Base-by-base conservation (phyloP, 37 sponge, comb jelly and placozoan species). In the Petrosia ficiformis region DNA sequence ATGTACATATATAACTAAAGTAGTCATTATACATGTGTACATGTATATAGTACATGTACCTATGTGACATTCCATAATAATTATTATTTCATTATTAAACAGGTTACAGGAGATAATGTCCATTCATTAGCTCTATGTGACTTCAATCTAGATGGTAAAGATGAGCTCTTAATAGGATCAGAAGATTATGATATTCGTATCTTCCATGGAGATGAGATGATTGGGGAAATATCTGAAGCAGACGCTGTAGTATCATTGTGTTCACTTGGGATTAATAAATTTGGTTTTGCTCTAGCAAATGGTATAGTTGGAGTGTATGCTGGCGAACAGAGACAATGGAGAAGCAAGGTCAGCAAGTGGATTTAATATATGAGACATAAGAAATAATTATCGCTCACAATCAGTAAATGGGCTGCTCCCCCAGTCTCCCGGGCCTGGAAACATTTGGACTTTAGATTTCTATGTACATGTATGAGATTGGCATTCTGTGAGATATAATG, bases 61-160 rank as follows among this genome's bases (percentile, higher is more conserved):
- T 48, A 48, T 48, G 54, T 48, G 24, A 65, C 67, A 65, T 68
- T 25, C 35, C 70, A 16, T 29, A 65, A 19, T n/a, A 25, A 10
- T 30, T 19, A 41, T 44, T 16, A n/a, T n/a, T 6, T 2, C 26
- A 16, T 35, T n/a, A 21, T n/a, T 52, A n/a, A 36, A 4, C 76
- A 92, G 92, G 92, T 96, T 35, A 97, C 98, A 28, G 98, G 98
- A 10, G 98, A 97, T 52, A 97, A 94, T 83, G 98, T 97, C 36
- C 74, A 78, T 29, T 86, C 95, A 6, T 72, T 97, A 39, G 82
- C 93, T 32, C 66, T 97, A 24, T 69, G 74, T 37, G 98, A 97
- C 77, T 92, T 88, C 70, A 90, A 88, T 68, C 40, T 48, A 2
- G 91, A 87, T 77, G 91, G 90, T 21, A 3, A 82, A 41, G 73